A percentile compares a stretch with the other conserved stretches of the same genome.
Conservation (phyloP, 2,113 vertebrate species). For the Hippoglossus stenolepis region DNA sequence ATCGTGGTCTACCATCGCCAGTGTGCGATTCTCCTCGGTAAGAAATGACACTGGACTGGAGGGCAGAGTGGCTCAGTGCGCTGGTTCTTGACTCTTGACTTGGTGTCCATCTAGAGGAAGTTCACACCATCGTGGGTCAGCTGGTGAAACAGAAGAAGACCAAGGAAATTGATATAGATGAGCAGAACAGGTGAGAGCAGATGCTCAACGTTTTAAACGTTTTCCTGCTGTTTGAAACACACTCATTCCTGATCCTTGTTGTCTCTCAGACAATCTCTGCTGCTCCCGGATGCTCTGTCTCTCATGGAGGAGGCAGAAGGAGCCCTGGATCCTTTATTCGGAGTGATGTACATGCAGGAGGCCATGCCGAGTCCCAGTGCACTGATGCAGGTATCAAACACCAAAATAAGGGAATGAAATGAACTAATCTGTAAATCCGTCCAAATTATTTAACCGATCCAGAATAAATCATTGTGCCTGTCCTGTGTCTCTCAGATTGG, state of each 20-base stretch:
- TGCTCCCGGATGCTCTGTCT: slow-evolving; percentile 60
- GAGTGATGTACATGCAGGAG: slow-evolving; percentile 60
- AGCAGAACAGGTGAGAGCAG: slow-evolving; percentile 61
- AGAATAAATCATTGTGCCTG: not conserved
- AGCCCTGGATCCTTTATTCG: slow-evolving; percentile 78
- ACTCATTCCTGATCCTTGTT: not conserved
- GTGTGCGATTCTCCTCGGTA: slow-evolving; percentile 88
- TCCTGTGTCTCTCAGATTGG: slow-evolving; percentile 70
- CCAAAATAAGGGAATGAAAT: not conserved
- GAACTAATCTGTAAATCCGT: not conserved
- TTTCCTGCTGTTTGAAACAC: not conserved
- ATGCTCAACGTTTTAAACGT: not conserved
- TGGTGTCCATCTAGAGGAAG: slow-evolving; percentile 82
- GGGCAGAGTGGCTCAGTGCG: not conserved
- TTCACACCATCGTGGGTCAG: slow-evolving; percentile 79
- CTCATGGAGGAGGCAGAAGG: slow-evolving; percentile 69
- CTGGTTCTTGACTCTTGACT: not conserved
- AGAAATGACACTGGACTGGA: slow-evolving; percentile 10
- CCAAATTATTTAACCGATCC: not conserved
- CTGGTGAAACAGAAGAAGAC: slow-evolving; percentile 65
- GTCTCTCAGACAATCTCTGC: slow-evolving; percentile 54
- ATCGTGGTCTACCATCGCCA: slow-evolving; percentile 87
- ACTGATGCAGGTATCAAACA: slow-evolving; percentile 67
- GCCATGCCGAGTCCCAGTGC: slow-evolving; percentile 64
- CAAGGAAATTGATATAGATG: slow-evolving; percentile 80